A percentile compares a stretch with the other conserved stretches of the same genome.
Evolutionary conservation across 2,113 vertebrate genomes (phyloP).

Genomic region (Hirundichthys speculiger): DNA sequence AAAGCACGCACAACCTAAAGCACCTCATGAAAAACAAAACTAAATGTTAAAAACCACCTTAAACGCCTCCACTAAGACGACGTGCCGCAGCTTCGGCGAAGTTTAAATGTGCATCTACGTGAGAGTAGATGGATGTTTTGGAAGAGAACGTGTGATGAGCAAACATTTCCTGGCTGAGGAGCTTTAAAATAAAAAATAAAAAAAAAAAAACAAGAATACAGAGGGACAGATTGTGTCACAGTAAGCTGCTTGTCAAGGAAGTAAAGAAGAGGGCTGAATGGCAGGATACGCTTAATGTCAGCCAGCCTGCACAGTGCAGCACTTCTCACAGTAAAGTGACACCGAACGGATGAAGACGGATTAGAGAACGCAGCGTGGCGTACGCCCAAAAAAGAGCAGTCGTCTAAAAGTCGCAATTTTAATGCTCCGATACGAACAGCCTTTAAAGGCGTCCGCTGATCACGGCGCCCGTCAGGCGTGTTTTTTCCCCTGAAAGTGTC

Average conservation of each 20-base stretch:
- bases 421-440: constrained; percentile 19
- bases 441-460: constrained; percentile 46
- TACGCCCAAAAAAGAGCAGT: constrained; percentile 25
- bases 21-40: too few relatives aligned
- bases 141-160: constrained; percentile 44
- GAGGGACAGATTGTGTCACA: constrained; percentile 72
- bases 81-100: not conserved
- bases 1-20: too few relatives aligned
- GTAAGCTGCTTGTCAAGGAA: constrained; percentile 61
- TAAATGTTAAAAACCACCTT: too few relatives aligned
- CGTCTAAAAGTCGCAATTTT: constrained; percentile 43
- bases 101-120: constrained; percentile 2
- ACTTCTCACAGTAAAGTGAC: constrained; percentile 67
- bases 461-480: constrained; percentile 9
- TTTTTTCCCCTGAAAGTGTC: constrained; percentile 45
- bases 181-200: not conserved
- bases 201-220: constrained; percentile 26
- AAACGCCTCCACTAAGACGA: not conserved
- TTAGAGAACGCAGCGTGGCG: constrained; percentile 61
- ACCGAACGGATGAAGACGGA: constrained; percentile 67
- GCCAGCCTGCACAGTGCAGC: constrained; percentile 70
- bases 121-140: constrained; percentile 3
- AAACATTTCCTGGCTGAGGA: constrained; percentile 51
- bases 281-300: constrained; percentile 74
- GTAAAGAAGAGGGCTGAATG: constrained; percentile 68